Evolutionary conservation across 1,140 invertebrate species (phyloP).

Genomic region (Battus philenor): DNA sequence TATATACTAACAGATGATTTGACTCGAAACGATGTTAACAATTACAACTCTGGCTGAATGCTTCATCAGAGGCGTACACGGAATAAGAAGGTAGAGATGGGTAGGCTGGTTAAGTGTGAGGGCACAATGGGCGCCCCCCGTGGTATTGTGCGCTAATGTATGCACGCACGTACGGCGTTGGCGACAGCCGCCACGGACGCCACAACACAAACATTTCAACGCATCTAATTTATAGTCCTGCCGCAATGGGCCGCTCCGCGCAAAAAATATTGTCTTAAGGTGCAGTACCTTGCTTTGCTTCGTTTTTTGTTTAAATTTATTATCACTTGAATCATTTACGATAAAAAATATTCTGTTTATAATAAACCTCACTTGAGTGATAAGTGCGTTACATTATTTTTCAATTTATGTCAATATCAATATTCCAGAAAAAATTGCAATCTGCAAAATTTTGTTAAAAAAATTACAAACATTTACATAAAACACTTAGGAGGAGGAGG

Average conservation of each 20-base stretch:
- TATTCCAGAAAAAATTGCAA: no score
- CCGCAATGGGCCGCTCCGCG: constrained; percentile 44
- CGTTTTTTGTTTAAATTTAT: no score
- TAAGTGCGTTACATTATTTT: no score
- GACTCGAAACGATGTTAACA: no score
- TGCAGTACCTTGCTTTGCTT: constrained; percentile 28
- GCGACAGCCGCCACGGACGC: constrained; percentile 50
- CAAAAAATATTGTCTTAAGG: constrained; percentile 68
- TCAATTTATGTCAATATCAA: no score
- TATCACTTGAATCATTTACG: no score
- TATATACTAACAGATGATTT: no score
- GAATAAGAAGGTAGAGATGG: constrained; percentile 27
- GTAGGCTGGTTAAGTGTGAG: constrained; percentile 40
- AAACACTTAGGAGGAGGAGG: no score
- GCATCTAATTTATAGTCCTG: constrained; percentile 72
- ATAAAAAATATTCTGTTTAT: no score
- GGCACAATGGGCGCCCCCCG: constrained; percentile 66
- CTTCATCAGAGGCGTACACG: constrained; percentile 49
- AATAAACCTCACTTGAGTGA: no score
- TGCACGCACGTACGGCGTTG: constrained; percentile 49
- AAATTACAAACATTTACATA: no score
- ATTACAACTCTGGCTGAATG: constrained; percentile 39
- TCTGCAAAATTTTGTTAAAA: no score
- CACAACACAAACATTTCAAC: constrained; percentile 75
- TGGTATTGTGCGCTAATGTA: constrained; percentile 69